Conservation (phyloP, 2,113 vertebrate species). For the Coracopsis vasa region DNA sequence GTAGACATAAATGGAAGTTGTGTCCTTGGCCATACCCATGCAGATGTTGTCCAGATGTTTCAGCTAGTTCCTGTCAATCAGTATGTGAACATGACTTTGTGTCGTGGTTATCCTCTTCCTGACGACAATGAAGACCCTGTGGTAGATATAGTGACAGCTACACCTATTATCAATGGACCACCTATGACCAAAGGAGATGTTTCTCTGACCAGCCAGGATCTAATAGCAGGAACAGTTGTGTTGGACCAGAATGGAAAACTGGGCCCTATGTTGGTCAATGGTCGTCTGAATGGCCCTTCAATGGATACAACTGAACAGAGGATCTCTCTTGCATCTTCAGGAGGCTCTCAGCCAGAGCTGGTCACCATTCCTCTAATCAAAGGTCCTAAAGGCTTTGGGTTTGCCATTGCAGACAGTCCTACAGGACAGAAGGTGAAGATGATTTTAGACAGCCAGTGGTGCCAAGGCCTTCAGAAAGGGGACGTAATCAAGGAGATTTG, state of each 20-base stretch:
- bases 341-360: constrained; percentile 87
- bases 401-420: constrained; percentile 95
- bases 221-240: constrained; percentile 66
- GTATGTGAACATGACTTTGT: constrained; percentile 93
- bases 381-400: constrained; percentile 94
- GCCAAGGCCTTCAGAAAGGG: constrained; percentile 92
- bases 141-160: constrained; percentile 76
- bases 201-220: constrained; percentile 77
- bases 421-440: constrained; percentile 98
- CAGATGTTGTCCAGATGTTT: constrained; percentile 98
- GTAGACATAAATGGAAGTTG: constrained; percentile 93
- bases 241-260: constrained; percentile 80
- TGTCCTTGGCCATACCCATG: constrained; percentile 96
- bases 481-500: constrained; percentile 97
- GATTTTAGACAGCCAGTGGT: constrained; percentile 98
- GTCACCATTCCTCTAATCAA: constrained; percentile 91
- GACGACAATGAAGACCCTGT: constrained; percentile 85
- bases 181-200: constrained; percentile 75
- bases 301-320: constrained; percentile 71
- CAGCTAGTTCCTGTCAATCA: constrained; percentile 92
- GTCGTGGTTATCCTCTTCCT: constrained; percentile 95
- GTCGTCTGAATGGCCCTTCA: constrained; percentile 78
- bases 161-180: constrained; percentile 81
- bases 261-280: constrained; percentile 74
- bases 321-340: constrained; percentile 79